Conservation (phyloP, 2,888 invertebrate genomes). For the Dynastes hyllus region DNA sequence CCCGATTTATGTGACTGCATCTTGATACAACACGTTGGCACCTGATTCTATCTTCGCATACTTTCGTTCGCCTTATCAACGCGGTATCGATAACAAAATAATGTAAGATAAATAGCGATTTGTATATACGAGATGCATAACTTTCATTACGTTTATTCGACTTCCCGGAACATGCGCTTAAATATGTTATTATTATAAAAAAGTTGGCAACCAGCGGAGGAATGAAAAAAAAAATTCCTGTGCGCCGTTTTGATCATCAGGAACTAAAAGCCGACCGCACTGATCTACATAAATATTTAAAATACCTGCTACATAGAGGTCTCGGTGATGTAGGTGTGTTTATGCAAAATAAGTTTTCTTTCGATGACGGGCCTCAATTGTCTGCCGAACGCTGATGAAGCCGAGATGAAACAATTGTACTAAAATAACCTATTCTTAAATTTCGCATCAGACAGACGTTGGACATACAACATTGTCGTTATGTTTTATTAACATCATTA, state of each 20-base stretch:
- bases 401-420: conserved; percentile 47
- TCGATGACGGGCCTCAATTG: conserved; percentile 47
- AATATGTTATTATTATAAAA: neutral
- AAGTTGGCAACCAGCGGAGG: conserved; percentile 4
- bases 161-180: neutral
- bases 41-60: conserved; percentile 37
- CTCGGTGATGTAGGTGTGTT: conserved; percentile 52
- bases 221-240: conserved; percentile 9
- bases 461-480: conserved; percentile 9
- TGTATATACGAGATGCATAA: conserved; percentile 9
- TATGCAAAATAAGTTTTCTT: conserved; percentile 55
- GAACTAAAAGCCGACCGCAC: conserved; percentile 52
- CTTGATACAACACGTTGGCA: conserved; percentile 40
- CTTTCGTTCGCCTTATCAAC: conserved; percentile 31
- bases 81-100: conserved; percentile 31
- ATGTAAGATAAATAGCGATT: conserved; percentile 32
- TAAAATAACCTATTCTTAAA: conserved; percentile 48
- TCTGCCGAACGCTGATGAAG: conserved; percentile 34
- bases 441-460: conserved; percentile 21
- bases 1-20: conserved; percentile 34
- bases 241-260: conserved; percentile 48
- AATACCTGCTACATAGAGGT: conserved; percentile 55
- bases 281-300: conserved; percentile 59
- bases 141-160: conserved; percentile 14
- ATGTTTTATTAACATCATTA: conserved; percentile 33